Base-by-base conservation (phyloP, 2,113 vertebrate genomes). In the Tragulus kanchil region DNA sequence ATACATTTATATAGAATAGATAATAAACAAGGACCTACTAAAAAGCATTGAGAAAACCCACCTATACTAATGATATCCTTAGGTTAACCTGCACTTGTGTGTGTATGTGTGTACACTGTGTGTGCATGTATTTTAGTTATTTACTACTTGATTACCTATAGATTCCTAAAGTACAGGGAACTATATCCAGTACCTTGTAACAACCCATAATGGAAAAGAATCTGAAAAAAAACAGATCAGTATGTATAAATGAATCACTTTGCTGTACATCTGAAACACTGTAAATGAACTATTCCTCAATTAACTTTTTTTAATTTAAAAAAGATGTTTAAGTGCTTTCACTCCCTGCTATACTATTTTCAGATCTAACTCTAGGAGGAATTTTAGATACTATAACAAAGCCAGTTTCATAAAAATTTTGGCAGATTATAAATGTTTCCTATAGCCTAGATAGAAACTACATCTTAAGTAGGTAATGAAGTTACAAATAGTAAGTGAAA, bases 381-480 rank as follows among this genome's bases (percentile, higher is more conserved):
- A 83, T 52, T 94, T 94, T 84, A 87, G 71, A 93, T 50, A 86
- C 1, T 75, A 13, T 83, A 90, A 86, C 21, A 87, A 93, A 96
- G 54, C 52, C 17, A 89, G 25, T 81, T 87, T 90, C 86, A 94
- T 89, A 96, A 93, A 58, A 92, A 4, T 81, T 85, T 59, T 77
- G n/a, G 2, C 14, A 75, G 36, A 48, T 94, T 89, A 92, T 52
- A 89, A 85, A 94, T 89, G 61, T 87, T 95, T 89, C 9, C 25
- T 69, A 84, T 1, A 69, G 48, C 25, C 61, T 84, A 96, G 82
- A 92, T 7, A 93, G 25, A 96, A 97, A 94, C 36, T 81, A 85
- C n/a, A 90, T 90, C 93, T 95, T 96, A 89, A 94, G 88, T 59
- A 98, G 58, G 52, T 81, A 96, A 95, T 97, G 82, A 97, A 87